Percentiles rank a stretch among this genome's conserved stretches.
Evolutionary conservation across 2,797 vertebrate genomes (phyloP).

Genomic region (Notolepis coatsorum): DNA sequence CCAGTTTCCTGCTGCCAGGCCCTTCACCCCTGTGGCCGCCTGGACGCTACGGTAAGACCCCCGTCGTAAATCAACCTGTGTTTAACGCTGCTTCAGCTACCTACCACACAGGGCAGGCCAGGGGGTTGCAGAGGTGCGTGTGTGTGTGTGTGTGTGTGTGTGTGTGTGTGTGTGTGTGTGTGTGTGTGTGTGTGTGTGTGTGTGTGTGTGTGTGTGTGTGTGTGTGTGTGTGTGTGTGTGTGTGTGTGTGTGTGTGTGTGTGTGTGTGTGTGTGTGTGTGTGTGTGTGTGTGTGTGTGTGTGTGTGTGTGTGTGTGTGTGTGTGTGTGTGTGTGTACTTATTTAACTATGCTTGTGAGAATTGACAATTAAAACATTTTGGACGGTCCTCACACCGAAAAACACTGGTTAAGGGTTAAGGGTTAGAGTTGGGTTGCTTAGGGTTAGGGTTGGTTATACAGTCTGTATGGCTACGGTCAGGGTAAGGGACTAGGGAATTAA

Average conservation of each 20-base stretch:
- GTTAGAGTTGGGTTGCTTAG: too few species aligned
- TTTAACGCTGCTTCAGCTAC: conserved; percentile 62
- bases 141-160: neutral
- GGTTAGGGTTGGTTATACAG: too few species aligned
- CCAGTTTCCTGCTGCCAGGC: conserved; percentile 80
- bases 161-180: conserved; percentile 23
- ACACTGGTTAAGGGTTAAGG: too few species aligned
- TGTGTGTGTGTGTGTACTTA: neutral
- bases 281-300: conserved; percentile 9
- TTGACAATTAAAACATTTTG: too few species aligned
- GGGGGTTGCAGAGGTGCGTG: conserved; percentile 21
- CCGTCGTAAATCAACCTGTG: conserved; percentile 77
- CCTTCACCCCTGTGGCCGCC: conserved; percentile 83
- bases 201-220: conserved; percentile 43
- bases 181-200: conserved; percentile 18
- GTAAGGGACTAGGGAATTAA: too few species aligned
- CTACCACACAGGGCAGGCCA: conserved; percentile 58
- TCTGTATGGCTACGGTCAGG: too few species aligned
- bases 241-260: conserved; percentile 2
- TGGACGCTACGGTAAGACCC: conserved; percentile 87
- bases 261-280: neutral
- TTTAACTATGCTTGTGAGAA: too few species aligned
- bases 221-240: conserved; percentile 30
- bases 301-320: neutral
- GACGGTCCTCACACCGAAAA: too few species aligned